Percentiles rank a stretch among this genome's conserved stretches.
These are phyloP conservation scores for Gopherus flavomarginatus DNA, from an alignment of 2,113 vertebrate genomes.

Conservation along the genomic window DNA sequence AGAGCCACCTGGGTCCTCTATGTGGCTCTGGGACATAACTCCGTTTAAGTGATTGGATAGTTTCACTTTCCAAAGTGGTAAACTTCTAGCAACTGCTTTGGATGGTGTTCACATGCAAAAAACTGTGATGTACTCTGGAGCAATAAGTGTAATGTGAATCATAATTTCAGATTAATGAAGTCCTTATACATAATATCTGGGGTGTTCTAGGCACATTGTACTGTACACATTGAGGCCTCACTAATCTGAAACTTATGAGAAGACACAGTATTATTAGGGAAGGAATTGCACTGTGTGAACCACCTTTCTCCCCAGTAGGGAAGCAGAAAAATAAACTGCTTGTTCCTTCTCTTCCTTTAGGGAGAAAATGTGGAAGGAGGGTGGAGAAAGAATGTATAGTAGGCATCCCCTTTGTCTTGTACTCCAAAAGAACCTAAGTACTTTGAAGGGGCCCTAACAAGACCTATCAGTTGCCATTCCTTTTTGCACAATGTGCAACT, in stretches of 20 bases:
- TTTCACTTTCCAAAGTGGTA: not conserved
- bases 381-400: not conserved
- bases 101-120: not conserved
- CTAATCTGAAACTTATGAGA: not conserved
- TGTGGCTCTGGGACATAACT: not conserved
- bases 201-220: not conserved
- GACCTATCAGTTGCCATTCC: not conserved
- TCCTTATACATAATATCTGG: not conserved
- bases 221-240: rapidly evolving
- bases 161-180: not conserved
- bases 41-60: not conserved
- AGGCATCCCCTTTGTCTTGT: not conserved
- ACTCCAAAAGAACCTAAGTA: not conserved
- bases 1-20: not conserved
- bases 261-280: not conserved
- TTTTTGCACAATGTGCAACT: not conserved
- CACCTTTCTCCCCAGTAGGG: not conserved
- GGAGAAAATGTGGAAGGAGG: not conserved
- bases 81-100: not conserved
- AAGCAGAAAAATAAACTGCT: not conserved
- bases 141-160: not conserved
- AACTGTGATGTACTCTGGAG: not conserved
- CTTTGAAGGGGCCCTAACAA: not conserved
- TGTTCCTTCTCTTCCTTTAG: not conserved
- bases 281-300: not conserved